Evolutionary conservation across 2,113 vertebrate genomes (phyloP).

Genomic region (Tringa solitaria): DNA sequence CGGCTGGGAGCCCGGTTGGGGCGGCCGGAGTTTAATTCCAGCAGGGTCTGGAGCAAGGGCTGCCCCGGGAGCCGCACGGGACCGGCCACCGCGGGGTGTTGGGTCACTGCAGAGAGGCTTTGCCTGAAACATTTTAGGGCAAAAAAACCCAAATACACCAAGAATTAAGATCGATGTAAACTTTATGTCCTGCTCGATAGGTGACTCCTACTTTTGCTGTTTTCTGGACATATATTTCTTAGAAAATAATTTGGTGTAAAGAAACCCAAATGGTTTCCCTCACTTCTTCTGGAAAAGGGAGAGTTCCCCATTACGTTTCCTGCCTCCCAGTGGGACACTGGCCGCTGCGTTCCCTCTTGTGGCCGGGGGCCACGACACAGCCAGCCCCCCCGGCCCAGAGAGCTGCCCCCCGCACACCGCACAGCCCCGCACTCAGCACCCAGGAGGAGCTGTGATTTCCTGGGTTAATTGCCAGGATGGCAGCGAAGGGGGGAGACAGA

Average conservation of each 20-base stretch:
- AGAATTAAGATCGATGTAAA: neutral
- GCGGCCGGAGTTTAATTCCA: no score
- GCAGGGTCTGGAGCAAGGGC: no score
- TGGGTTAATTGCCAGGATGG: conserved; percentile 65
- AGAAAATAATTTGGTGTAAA: neutral
- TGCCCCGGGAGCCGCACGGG: neutral
- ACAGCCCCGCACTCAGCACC: neutral
- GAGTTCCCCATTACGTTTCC: fast-evolving
- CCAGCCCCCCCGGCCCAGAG: fast-evolving
- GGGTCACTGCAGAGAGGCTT: fast-evolving
- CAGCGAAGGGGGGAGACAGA: conserved; percentile 44
- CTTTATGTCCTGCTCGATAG: fast-evolving
- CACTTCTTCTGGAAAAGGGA: fast-evolving
- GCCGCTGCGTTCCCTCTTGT: fast-evolving
- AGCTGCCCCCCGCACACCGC: fast-evolving
- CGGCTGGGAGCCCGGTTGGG: neutral
- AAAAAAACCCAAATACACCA: neutral
- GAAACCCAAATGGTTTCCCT: neutral
- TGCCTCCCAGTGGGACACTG: fast-evolving
- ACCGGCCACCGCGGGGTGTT: fast-evolving
- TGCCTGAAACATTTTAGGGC: neutral
- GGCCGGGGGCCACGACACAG: fast-evolving
- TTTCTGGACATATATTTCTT: neutral
- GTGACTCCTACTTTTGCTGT: neutral
- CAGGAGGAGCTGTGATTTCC: conserved; percentile 3